Evolutionary conservation across 2,888 invertebrate genomes (phyloP).

Genomic region (Platycnemis pennipes): DNA sequence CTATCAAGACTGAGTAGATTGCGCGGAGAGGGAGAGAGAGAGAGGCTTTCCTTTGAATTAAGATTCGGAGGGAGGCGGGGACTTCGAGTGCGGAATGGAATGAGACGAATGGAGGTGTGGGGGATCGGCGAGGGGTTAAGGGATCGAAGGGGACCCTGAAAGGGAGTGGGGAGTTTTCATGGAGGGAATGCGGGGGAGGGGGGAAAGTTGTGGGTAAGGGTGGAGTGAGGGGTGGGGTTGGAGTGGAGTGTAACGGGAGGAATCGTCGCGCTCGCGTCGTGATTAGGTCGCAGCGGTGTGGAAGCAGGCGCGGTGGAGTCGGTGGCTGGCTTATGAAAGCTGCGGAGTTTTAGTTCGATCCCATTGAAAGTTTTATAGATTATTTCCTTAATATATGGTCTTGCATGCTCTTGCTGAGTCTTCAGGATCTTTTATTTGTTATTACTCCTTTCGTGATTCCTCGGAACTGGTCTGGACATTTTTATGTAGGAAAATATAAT

Average conservation of each 20-base stretch:
- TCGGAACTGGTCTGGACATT: too few relatives aligned
- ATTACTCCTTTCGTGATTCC: too few relatives aligned
- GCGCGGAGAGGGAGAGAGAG: background rate
- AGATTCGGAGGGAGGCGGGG: slow-evolving; percentile 31
- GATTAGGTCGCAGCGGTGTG: slow-evolving; percentile 52
- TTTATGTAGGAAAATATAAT: too few relatives aligned
- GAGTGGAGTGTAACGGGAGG: background rate
- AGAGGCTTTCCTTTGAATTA: slow-evolving; percentile 42
- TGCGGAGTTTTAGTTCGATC: background rate
- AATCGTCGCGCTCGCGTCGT: slow-evolving; percentile 38
- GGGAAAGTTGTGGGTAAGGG: background rate
- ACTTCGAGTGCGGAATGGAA: background rate
- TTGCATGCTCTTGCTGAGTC: too few relatives aligned
- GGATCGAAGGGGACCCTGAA: background rate
- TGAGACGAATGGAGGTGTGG: background rate
- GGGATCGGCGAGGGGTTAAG: background rate
- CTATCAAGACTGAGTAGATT: background rate
- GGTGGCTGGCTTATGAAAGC: background rate
- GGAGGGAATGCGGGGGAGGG: too few relatives aligned
- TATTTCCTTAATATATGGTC: too few relatives aligned
- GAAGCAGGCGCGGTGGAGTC: background rate
- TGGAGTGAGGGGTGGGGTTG: background rate
- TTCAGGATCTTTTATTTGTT: too few relatives aligned
- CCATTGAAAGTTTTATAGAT: too few relatives aligned
- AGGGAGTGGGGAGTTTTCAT: too few relatives aligned